Conservation (phyloP, 92 coral and sea anemone genomes). For the Parazoanthus swiftii region DNA sequence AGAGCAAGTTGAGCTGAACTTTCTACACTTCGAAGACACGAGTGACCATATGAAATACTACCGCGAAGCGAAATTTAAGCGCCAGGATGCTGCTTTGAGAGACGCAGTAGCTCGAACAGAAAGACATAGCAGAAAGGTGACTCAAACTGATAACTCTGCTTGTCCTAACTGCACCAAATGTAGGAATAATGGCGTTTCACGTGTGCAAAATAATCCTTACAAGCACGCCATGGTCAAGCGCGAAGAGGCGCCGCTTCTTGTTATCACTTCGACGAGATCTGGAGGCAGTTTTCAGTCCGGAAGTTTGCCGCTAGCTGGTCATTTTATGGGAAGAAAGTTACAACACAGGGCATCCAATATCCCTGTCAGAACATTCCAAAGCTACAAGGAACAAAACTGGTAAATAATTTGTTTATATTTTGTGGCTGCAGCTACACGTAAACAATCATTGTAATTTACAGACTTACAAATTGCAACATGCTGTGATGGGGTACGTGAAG, state of each 20-base stretch:
- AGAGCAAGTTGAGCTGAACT: slow-evolving; percentile 5
- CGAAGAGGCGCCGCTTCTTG: neutral
- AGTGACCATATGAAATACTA: slow-evolving; percentile 25
- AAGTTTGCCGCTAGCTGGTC: slow-evolving; percentile 14
- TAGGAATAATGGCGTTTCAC: neutral
- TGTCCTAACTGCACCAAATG: slow-evolving; percentile 10
- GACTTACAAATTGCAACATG: too few species aligned
- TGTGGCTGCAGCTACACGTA: neutral
- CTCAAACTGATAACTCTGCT: neutral
- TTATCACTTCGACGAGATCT: slow-evolving; percentile 9
- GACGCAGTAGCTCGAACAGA: slow-evolving; percentile 6
- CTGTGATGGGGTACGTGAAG: neutral
- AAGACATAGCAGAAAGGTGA: neutral
- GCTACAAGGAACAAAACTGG: slow-evolving; percentile 24
- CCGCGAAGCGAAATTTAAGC: slow-evolving; percentile 32
- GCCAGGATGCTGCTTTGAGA: slow-evolving; percentile 18
- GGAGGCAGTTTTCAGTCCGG: neutral
- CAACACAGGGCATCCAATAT: neutral
- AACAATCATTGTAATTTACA: neutral
- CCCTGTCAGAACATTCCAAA: neutral
- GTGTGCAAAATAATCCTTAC: neutral
- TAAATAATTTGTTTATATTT: neutral
- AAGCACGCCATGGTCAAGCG: neutral
- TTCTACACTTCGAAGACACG: slow-evolving; percentile 23
- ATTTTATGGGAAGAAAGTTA: slow-evolving; percentile 15